Conservation (phyloP, 1,140 invertebrate species). For the Megalopta genalis region DNA sequence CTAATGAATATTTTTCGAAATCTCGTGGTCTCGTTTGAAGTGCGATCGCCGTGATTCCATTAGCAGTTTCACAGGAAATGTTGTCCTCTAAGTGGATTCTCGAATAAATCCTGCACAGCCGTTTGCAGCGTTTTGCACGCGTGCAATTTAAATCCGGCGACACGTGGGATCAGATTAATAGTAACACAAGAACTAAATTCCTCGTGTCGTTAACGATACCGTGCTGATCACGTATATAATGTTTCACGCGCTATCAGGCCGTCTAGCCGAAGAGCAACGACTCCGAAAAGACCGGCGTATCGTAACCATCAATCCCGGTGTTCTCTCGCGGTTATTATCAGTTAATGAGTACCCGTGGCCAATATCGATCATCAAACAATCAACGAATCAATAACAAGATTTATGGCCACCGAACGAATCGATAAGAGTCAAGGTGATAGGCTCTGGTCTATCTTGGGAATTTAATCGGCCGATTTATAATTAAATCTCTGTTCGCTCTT, state of each 20-base stretch:
- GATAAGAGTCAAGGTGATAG: not conserved
- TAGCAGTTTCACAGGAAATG: not conserved
- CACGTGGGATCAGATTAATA: slow-evolving; percentile 59
- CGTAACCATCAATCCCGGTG: not conserved
- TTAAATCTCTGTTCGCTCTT: not conserved
- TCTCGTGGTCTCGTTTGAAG: not conserved
- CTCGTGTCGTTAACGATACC: slow-evolving; percentile 43
- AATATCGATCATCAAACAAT: slow-evolving; percentile 5
- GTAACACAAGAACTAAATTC: slow-evolving; percentile 43
- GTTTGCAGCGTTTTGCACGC: slow-evolving; percentile 13
- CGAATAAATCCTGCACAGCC: slow-evolving; percentile 9
- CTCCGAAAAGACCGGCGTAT: slow-evolving; percentile 2
- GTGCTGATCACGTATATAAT: slow-evolving; percentile 58
- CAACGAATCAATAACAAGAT: not conserved
- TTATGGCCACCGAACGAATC: not conserved
- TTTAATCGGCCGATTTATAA: not conserved
- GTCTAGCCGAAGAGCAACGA: slow-evolving; percentile 30
- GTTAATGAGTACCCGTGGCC: slow-evolving; percentile 6
- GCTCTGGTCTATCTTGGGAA: no score
- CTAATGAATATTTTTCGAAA: not conserved
- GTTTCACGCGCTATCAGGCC: slow-evolving; percentile 41
- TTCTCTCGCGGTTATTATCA: not conserved
- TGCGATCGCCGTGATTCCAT: not conserved
- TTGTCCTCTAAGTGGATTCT: not conserved
- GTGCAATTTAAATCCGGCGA: slow-evolving; percentile 52